Evolutionary conservation across 2,888 invertebrate species (phyloP).

Genomic region (Trachelus iudaicus): DNA sequence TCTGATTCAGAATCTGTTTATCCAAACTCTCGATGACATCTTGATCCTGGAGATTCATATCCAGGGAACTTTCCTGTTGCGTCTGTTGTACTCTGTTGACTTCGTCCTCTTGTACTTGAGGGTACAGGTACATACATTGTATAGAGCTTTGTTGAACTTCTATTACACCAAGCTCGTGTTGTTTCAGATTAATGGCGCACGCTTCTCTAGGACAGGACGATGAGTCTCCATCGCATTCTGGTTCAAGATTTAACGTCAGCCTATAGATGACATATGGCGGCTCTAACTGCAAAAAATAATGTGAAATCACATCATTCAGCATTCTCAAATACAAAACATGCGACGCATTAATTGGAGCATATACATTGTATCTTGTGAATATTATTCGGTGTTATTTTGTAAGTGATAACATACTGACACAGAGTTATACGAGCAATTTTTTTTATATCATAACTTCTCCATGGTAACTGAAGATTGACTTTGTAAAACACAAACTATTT

Average conservation of each 20-base stretch:
- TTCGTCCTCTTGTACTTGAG: conserved; percentile 38
- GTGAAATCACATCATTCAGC: background rate
- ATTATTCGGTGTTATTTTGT: background rate
- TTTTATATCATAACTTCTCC: no score
- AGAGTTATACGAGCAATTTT: background rate
- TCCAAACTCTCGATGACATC: conserved; percentile 41
- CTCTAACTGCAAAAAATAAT: conserved; percentile 40
- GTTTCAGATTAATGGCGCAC: conserved; percentile 52
- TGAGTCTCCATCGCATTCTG: conserved; percentile 42
- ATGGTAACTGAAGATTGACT: background rate
- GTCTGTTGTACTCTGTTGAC: conserved; percentile 21
- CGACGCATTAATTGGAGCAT: background rate
- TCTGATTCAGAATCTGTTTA: conserved; percentile 41
- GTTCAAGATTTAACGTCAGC: conserved; percentile 51
- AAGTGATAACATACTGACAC: background rate
- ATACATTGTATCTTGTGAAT: background rate
- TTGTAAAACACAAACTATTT: background rate
- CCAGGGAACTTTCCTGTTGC: conserved; percentile 26
- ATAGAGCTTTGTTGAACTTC: conserved; percentile 47
- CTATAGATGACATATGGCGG: conserved; percentile 47
- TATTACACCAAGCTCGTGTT: conserved; percentile 44
- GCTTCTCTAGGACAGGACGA: conserved; percentile 48
- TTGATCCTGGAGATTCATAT: conserved; percentile 32
- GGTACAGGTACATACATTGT: conserved; percentile 50
- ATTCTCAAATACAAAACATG: background rate